Evolutionary conservation across 2,113 vertebrate species (phyloP), one percentile per base, ranked within the genome.

Genomic region (Microcebus griseorufus): DNA sequence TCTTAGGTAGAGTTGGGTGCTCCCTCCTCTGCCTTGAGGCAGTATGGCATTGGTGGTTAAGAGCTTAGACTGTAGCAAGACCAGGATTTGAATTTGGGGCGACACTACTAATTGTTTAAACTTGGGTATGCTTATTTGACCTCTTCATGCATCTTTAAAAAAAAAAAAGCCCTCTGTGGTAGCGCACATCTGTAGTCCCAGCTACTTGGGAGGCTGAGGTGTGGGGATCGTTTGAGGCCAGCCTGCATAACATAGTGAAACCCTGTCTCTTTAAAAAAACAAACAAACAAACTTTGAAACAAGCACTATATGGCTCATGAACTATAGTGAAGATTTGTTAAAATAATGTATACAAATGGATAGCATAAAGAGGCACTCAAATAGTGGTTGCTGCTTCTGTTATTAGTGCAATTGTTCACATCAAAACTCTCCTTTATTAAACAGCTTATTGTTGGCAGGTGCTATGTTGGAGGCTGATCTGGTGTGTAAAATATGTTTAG

Each of bases 401-500:
- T 85, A 45, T 65, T 88, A 86, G 67, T 93, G 80, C 83, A 87
- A 58, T 48, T 86, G 45, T 79, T 93, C 79, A 42, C 14, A 70
- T 79, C 25, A 73, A 64, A 51, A 60, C 29, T 51, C 12, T 88
- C n/a, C 32, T 64, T 85, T 7, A 87, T 27, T 80, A 42, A 93
- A 37, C 37, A 96, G 73, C 22, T 55, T 94, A 51, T 90, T 73
- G 23, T 91, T 94, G 94, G 12, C 53, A 65, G 25, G 20, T 93
- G 60, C 58, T 91, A 3, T 78, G 22, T 87, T 20, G 75, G 58
- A 16, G 39, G 78, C 8, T 55, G 45, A 32, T 85, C 75, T 65
- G 6, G 10, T 73, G 12, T 81, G 1, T 96, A 79, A 90, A 90
- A 82, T 90, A 53, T 39, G 34, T 62, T 72, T 60, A 42, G 6